Evolutionary conservation across 2,888 invertebrate species (phyloP).

Genomic region (Lycia hirtaria): DNA sequence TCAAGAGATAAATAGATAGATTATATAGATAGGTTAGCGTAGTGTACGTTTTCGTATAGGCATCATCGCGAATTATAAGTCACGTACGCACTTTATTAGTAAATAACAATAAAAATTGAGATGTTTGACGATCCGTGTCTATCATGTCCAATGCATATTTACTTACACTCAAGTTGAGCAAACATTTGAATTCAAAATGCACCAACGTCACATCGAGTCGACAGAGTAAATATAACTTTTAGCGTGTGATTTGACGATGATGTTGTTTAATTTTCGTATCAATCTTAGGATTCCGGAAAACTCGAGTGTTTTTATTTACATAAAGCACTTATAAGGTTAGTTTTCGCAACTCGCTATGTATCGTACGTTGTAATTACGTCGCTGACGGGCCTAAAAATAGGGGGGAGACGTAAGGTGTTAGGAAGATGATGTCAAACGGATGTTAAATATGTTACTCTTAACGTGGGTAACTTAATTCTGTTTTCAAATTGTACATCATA

Average conservation of each 20-base stretch:
- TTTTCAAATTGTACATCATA: no score
- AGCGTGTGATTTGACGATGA: not conserved
- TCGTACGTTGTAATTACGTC: conserved; percentile 3
- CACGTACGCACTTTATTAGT: no score
- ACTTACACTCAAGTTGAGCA: not conserved
- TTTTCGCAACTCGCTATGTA: conserved; percentile 7
- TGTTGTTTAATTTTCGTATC: conserved; percentile 5
- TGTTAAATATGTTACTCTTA: no score
- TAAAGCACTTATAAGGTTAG: not conserved
- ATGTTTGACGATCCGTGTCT: not conserved
- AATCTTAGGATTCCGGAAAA: conserved; percentile 7
- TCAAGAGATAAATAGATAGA: no score
- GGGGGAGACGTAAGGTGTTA: no score
- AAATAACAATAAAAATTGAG: not conserved
- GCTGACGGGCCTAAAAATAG: not conserved
- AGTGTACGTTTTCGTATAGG: no score
- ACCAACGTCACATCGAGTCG: not conserved
- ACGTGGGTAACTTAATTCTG: no score
- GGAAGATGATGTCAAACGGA: not conserved
- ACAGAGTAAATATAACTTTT: not conserved
- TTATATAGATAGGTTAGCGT: no score
- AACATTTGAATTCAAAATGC: conserved; percentile 5
- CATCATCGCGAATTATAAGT: no score
- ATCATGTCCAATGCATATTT: conserved; percentile 2
- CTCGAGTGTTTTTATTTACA: conserved; percentile 3